Evolutionary conservation across 2,888 invertebrate species (phyloP).

Genomic region (Orchestes rusci): DNA sequence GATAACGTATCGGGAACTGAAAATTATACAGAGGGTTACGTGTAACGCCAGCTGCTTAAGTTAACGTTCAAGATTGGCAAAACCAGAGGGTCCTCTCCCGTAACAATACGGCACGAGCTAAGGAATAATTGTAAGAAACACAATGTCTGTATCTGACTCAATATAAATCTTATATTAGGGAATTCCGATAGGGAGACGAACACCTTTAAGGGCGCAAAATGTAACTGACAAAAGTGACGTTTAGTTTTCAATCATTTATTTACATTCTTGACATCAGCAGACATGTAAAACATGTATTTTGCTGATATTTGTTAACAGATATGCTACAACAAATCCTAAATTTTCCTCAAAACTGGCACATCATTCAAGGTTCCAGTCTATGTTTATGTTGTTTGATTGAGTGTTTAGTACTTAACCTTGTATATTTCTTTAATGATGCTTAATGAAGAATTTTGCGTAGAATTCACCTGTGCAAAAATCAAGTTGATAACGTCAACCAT

Average conservation of each 20-base stretch:
- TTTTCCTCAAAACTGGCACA: too few species aligned
- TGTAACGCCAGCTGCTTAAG: constrained; percentile 26
- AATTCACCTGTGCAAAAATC: too few species aligned
- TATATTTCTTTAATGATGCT: too few species aligned
- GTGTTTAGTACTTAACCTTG: too few species aligned
- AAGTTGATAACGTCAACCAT: neutral
- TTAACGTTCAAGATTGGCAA: constrained; percentile 29
- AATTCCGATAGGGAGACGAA: constrained; percentile 15
- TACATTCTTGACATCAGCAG: too few species aligned
- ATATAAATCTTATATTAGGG: constrained; percentile 25
- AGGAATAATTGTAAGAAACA: constrained; percentile 27
- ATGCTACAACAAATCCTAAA: too few species aligned
- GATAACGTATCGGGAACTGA: constrained; percentile 27
- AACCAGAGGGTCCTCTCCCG: constrained; percentile 24
- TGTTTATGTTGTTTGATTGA: too few species aligned
- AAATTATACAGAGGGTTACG: constrained; percentile 30
- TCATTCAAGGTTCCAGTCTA: too few species aligned
- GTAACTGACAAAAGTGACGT: constrained; percentile 16
- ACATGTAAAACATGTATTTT: too few species aligned
- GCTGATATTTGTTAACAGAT: too few species aligned
- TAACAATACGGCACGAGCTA: constrained; percentile 32
- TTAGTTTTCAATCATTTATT: constrained; percentile 6
- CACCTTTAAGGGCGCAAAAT: constrained; percentile 15
- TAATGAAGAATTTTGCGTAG: too few species aligned
- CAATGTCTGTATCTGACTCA: constrained; percentile 27